phyloP scores from a whole-genome alignment of 2,113 vertebrate species.

The Rhizomys pruinosus region DNA sequence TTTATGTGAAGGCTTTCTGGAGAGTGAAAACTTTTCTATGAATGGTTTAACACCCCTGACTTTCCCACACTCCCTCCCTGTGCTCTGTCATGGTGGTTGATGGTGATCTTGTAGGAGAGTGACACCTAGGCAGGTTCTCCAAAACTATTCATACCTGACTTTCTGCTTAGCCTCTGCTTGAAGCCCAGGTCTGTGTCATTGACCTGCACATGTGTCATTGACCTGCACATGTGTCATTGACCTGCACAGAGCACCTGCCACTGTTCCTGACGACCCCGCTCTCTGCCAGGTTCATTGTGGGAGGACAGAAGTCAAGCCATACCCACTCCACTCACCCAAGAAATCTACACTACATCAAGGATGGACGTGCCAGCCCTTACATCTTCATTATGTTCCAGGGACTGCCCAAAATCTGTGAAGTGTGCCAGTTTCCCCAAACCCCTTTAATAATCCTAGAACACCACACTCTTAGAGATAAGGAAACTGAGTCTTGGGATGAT shows the following conservation, averaged over 20 bases:
- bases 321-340: background rate
- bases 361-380: rapidly evolving
- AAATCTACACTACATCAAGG: background rate
- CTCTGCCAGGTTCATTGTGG: background rate
- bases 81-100: background rate
- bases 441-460: background rate
- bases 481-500: background rate
- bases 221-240: too few relatives aligned
- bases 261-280: background rate
- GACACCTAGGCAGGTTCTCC: background rate
- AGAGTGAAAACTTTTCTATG: background rate
- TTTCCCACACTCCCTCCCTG: background rate
- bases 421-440: background rate
- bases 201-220: too few relatives aligned
- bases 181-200: background rate
- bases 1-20: background rate
- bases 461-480: background rate
- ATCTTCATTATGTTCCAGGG: too few relatives aligned
- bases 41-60: constrained; percentile 1
- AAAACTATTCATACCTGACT: background rate
- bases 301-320: background rate
- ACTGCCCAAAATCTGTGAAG: too few relatives aligned
- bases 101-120: background rate
- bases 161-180: background rate
- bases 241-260: too few relatives aligned